Evolutionary conservation across 2,113 vertebrate species (phyloP).

Genomic region (Callospermophilus lateralis): DNA sequence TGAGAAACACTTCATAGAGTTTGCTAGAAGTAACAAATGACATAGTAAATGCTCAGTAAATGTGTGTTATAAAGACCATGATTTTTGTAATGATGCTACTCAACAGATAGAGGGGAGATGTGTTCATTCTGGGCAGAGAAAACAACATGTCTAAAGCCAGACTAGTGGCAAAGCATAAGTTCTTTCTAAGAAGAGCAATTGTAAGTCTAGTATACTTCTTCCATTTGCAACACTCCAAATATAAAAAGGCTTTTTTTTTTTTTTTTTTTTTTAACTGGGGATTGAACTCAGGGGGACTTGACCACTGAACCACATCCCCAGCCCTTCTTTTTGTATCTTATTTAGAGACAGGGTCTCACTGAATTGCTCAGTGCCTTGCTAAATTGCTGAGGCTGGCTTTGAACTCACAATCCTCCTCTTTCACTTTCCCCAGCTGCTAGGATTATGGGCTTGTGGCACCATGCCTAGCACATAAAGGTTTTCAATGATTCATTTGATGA

Average conservation of each 20-base stretch:
- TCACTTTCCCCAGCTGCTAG: no score
- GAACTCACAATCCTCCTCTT: no score
- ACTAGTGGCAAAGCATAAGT: background rate
- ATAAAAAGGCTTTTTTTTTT: background rate
- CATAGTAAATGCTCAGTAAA: background rate
- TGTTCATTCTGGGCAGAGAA: background rate
- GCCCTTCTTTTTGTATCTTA: no score
- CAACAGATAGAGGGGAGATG: background rate
- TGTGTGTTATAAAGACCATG: background rate
- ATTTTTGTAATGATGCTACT: background rate
- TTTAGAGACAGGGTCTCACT: no score
- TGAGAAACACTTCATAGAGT: background rate
- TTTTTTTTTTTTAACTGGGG: no score
- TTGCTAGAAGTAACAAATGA: background rate
- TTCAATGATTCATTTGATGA: background rate
- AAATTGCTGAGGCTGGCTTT: no score
- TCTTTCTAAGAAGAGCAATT: background rate
- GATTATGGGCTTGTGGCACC: no score
- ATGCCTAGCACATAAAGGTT: no score
- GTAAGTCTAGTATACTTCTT: background rate
- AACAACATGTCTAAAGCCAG: background rate
- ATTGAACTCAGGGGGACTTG: no score
- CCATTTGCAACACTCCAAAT: background rate
- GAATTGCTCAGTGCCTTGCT: no score
- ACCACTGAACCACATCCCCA: no score